These are phyloP conservation scores for Peromyscus aztecus DNA, from an alignment of 2,797 vertebrate genomes.

Conservation along the genomic window DNA sequence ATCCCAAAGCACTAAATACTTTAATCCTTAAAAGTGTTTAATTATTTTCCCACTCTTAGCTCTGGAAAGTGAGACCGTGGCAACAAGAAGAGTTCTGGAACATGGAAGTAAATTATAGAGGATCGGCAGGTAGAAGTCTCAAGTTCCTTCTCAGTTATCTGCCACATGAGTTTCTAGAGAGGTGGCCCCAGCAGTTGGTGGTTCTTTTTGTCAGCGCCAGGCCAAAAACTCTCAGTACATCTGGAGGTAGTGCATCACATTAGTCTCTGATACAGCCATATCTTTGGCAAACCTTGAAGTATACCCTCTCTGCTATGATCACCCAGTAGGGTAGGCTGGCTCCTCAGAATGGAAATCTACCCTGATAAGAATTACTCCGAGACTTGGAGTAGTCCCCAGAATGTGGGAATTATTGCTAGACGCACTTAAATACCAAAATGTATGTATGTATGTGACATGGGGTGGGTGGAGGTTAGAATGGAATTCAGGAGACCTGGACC, in stretches of 20 bases:
- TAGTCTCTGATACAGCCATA: background rate
- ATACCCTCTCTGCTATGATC: background rate
- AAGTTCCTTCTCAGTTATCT: background rate
- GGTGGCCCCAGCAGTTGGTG: background rate
- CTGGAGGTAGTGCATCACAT: background rate
- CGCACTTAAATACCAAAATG: background rate
- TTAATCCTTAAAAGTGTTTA: background rate
- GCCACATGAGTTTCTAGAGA: conserved; percentile 22
- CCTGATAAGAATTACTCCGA: background rate
- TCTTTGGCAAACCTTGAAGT: background rate
- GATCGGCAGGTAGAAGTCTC: background rate
- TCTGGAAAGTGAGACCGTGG: background rate
- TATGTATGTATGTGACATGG: background rate
- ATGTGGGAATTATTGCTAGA: background rate
- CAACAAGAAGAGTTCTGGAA: conserved; percentile 3
- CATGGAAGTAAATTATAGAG: background rate
- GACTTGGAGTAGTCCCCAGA: background rate
- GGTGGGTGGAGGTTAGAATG: background rate
- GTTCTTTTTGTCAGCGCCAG: background rate
- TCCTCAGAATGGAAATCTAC: background rate
- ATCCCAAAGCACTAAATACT: background rate
- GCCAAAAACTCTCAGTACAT: background rate
- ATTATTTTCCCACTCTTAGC: background rate
- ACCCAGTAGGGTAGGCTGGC: background rate
- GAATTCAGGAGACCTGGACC: background rate